Evolutionary conservation across 2,888 invertebrate genomes (phyloP).

Genomic region (Meloe dianella): DNA sequence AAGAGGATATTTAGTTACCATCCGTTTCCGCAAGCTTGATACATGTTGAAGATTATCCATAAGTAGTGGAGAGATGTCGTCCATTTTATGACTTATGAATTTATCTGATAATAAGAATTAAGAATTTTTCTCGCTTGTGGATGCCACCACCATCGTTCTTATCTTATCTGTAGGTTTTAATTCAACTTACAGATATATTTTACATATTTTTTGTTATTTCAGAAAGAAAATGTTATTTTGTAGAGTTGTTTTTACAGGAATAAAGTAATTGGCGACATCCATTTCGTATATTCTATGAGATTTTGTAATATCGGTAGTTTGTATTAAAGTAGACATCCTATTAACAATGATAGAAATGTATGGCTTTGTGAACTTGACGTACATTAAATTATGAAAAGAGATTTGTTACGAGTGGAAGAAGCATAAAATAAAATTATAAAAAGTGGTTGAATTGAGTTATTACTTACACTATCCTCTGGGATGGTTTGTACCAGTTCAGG

Average conservation of each 20-base stretch:
- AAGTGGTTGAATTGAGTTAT: conserved; percentile 2
- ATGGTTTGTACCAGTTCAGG: conserved; percentile 40
- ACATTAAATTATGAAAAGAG: background rate
- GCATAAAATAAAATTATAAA: background rate
- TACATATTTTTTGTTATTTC: background rate
- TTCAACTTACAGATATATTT: background rate
- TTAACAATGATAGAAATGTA: background rate
- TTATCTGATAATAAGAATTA: conserved; percentile 43
- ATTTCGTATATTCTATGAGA: background rate
- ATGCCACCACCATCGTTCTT: background rate
- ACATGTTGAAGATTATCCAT: conserved; percentile 42
- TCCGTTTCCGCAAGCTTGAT: conserved; percentile 39
- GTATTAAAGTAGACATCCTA: background rate
- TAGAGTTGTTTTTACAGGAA: background rate
- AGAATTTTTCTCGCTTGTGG: conserved; percentile 40
- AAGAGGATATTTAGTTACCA: conserved; percentile 34
- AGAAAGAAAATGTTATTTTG: background rate
- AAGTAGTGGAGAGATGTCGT: conserved; percentile 38
- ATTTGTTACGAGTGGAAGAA: background rate
- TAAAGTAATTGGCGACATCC: background rate
- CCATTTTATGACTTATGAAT: conserved; percentile 43
- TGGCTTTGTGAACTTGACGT: background rate
- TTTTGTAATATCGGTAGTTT: conserved; percentile 1
- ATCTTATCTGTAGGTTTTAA: background rate
- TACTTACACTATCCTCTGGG: conserved; percentile 44